Evolutionary conservation across 2,797 vertebrate genomes (phyloP), one percentile per base, ranked within the genome.

Genomic region (Lepilemur septentrionalis): DNA sequence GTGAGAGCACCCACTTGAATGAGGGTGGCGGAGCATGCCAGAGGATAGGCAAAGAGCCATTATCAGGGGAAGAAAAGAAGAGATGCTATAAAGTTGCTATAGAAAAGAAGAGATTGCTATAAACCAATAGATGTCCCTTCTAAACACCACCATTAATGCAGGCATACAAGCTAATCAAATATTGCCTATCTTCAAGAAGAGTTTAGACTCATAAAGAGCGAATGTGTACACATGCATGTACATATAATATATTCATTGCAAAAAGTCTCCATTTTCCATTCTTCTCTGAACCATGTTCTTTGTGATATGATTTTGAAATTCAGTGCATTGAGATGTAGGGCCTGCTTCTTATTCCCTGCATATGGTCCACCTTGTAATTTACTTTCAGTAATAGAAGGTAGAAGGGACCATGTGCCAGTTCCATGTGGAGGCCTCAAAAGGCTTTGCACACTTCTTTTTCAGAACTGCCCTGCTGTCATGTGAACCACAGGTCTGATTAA

Each of bases 11-110:
- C 38, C 18, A 52, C 7, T 22, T 43, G 15, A 32, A 38, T 17
- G n/a, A 15, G 22, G 28, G 4, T 48, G 0, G 1, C 3, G 8
- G 3, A 91, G 32, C 4, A n/a, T 7, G 11, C 0, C 43, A 67
- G 93, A 78, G 20, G 38, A 28, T 28, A 84, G 85, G 23, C 55
- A 57, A 55, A 94, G 22, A 81, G 2, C 28, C 82, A 28, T 82
- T 85, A 52, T 50, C 25, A 93, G 17, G n/a, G n/a, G 20, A 46
- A 52, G 22, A 32, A 93, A 76, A 88, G 9, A 52, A 89, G 28
- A 87, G 8, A 30, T 7, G n/a, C 5, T 67, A 1, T 69, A n/a
- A n/a, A 55, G 30, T 78, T 79, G 83, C n/a, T n/a, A n/a, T n/a
- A n/a, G n/a, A n/a, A n/a, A n/a, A n/a, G n/a, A n/a, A n/a, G n/a